Percentiles rank a stretch among this genome's conserved stretches.
These are phyloP conservation scores for Lepidocyrtoides sp. DNA, from an alignment of 2,888 invertebrate species.

Conservation along the genomic window DNA sequence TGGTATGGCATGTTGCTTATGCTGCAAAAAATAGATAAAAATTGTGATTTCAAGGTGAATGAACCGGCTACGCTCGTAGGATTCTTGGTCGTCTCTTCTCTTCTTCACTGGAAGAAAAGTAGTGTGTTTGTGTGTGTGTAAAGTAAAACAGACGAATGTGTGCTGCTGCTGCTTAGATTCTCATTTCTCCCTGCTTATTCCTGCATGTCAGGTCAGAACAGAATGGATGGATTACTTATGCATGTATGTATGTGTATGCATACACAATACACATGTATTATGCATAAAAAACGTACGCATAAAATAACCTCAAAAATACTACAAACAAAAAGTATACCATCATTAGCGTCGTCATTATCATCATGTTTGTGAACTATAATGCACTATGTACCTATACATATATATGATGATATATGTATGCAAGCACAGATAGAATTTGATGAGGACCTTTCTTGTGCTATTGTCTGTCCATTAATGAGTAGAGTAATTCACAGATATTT, in stretches of 20 bases:
- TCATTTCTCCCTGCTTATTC: conserved; percentile 36
- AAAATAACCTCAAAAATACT: conserved; percentile 34
- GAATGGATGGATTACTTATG: not conserved
- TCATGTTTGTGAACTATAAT: too few relatives aligned
- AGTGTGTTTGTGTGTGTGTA: conserved; percentile 37
- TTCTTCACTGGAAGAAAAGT: conserved; percentile 71
- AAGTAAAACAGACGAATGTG: conserved; percentile 24
- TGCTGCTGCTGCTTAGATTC: conserved; percentile 21
- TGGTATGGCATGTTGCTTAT: conserved; percentile 47
- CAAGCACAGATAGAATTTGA: too few relatives aligned
- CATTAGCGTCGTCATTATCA: too few relatives aligned
- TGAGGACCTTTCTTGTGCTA: too few relatives aligned
- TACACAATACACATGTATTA: not conserved
- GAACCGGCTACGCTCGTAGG: conserved; percentile 79
- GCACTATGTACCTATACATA: too few relatives aligned
- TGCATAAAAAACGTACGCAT: conserved; percentile 9
- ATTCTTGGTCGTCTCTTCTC: conserved; percentile 36
- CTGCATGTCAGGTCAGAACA: conserved; percentile 27
- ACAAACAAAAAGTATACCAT: not conserved
- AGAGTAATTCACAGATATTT: too few relatives aligned
- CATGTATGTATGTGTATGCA: not conserved
- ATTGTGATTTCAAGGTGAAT: conserved; percentile 84
- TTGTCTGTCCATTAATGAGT: too few relatives aligned
- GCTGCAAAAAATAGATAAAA: conserved; percentile 79
- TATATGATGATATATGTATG: too few relatives aligned